Percentiles rank a stretch among this genome's conserved stretches.
Conservation (phyloP, 2,888 invertebrate species). For the Tenodera sinensis region DNA sequence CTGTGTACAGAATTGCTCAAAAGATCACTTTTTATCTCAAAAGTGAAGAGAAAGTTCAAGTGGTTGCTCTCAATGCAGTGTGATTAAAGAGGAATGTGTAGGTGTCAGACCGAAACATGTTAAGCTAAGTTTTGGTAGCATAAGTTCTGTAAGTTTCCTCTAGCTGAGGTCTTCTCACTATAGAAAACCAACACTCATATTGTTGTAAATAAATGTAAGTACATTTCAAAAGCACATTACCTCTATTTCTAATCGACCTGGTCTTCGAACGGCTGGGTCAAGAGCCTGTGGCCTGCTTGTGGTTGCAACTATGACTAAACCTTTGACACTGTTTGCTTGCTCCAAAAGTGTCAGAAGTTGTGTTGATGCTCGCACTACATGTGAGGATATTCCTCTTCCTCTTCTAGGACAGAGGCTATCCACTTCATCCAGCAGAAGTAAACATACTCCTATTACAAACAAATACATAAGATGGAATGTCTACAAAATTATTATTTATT, state of each 20-base stretch:
- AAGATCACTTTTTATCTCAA: too few relatives aligned
- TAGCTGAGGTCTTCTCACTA: too few relatives aligned
- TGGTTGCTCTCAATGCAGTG: too few relatives aligned
- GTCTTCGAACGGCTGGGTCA: slow-evolving; percentile 49
- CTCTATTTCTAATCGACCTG: slow-evolving; percentile 55
- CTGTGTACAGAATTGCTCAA: too few relatives aligned
- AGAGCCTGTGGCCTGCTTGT: slow-evolving; percentile 50
- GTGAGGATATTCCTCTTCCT: slow-evolving; percentile 36
- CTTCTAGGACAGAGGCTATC: slow-evolving; percentile 46
- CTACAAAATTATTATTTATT: too few relatives aligned
- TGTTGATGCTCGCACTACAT: slow-evolving; percentile 44
- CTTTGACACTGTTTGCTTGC: slow-evolving; percentile 40
- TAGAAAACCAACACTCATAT: too few relatives aligned
- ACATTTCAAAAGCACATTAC: slow-evolving; percentile 37
- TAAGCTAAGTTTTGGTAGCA: too few relatives aligned
- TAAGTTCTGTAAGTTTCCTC: too few relatives aligned
- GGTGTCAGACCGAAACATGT: too few relatives aligned
- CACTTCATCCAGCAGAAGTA: slow-evolving; percentile 46
- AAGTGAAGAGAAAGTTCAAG: too few relatives aligned
- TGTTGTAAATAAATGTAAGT: too few relatives aligned
- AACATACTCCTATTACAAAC: background rate
- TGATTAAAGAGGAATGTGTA: too few relatives aligned
- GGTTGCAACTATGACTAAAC: slow-evolving; percentile 53
- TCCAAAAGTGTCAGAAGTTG: slow-evolving; percentile 52
- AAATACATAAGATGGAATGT: background rate